Conservation (phyloP, 92 coral and sea anemone genomes). For the Parazoanthus darwini region DNA sequence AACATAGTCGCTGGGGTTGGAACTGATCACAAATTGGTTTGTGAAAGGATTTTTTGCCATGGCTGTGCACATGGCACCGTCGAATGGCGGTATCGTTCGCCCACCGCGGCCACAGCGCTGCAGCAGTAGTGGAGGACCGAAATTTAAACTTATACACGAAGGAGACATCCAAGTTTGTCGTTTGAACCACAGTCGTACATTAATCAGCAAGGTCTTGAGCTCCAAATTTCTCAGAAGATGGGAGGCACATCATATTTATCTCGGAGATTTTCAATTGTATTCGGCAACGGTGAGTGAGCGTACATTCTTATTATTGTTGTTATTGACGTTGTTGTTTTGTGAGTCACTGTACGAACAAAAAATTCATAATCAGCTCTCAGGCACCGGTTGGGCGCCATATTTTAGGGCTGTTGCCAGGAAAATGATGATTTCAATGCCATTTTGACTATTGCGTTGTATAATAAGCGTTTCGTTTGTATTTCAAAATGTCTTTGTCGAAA, state of each 20-base stretch:
- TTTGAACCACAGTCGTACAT: slow-evolving; percentile 92
- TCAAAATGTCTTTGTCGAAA: background rate
- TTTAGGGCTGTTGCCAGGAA: slow-evolving; percentile 33
- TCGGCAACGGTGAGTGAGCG: slow-evolving; percentile 90
- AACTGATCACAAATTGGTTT: background rate
- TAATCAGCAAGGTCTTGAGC: slow-evolving; percentile 97
- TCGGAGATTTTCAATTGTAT: slow-evolving; percentile 95
- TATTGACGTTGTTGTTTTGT: slow-evolving; percentile 16
- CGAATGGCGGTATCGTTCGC: slow-evolving; percentile 65
- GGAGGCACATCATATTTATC: slow-evolving; percentile 92
- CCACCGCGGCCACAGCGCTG: slow-evolving; percentile 87
- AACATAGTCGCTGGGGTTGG: slow-evolving; percentile 11
- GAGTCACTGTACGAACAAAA: slow-evolving; percentile 21
- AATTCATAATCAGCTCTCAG: slow-evolving; percentile 1
- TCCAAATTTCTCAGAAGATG: slow-evolving; percentile 97
- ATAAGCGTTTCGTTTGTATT: background rate
- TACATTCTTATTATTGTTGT: slow-evolving; percentile 29
- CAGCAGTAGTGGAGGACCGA: slow-evolving; percentile 92
- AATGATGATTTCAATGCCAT: background rate
- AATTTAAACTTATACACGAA: slow-evolving; percentile 98
- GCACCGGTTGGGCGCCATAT: slow-evolving; percentile 40
- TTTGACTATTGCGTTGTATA: background rate
- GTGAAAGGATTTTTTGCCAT: slow-evolving; percentile 48
- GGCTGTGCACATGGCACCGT: slow-evolving; percentile 78
- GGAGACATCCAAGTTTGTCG: slow-evolving; percentile 99